Conservation (phyloP, 2,888 invertebrate species). For the Brenthis daphne region DNA sequence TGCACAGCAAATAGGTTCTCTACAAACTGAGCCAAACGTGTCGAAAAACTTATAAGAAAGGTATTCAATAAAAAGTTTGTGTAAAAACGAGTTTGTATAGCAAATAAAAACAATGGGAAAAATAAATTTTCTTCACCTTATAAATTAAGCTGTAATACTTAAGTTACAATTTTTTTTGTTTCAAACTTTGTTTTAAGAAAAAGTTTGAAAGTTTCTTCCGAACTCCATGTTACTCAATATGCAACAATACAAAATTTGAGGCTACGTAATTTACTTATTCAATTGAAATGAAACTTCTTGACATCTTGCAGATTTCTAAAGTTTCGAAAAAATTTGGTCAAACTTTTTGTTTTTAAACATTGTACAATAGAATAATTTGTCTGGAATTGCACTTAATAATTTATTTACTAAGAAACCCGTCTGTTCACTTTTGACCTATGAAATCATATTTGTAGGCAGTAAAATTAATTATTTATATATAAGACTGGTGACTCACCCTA, state of each 20-base stretch:
- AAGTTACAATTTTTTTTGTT: neutral
- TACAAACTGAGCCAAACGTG: no score
- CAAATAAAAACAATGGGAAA: no score
- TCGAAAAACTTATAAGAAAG: no score
- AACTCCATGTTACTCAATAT: constrained; percentile 10
- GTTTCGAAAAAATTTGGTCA: neutral
- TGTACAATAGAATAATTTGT: neutral
- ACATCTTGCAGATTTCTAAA: constrained; percentile 7
- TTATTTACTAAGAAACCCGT: neutral
- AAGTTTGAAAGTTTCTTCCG: neutral
- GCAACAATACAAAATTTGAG: neutral
- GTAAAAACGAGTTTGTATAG: no score
- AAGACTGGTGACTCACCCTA: no score
- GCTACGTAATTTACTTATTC: neutral
- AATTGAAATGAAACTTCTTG: neutral
- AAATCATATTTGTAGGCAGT: no score
- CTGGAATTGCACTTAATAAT: neutral
- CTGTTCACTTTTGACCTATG: no score
- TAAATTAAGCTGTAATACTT: neutral
- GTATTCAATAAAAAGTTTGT: no score
- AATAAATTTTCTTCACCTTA: no score
- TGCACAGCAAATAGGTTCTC: no score
- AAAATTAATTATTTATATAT: no score
- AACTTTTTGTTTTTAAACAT: neutral
- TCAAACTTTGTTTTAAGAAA: neutral